Evolutionary conservation across 2,113 vertebrate genomes (phyloP).

Genomic region (Tinamus guttatus): DNA sequence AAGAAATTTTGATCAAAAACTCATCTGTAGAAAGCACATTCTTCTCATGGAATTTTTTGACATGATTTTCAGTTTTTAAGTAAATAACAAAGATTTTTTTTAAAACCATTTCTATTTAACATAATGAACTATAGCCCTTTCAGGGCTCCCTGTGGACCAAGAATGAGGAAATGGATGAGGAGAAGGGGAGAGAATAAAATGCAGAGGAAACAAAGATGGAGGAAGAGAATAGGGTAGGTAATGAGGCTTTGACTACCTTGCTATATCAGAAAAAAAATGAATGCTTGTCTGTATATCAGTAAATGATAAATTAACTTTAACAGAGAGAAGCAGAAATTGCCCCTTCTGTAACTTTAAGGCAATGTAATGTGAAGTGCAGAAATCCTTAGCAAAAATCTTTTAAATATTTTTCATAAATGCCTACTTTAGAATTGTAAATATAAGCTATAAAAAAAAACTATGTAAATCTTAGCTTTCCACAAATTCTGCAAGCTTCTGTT

Average conservation of each 20-base stretch:
- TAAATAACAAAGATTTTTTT: background rate
- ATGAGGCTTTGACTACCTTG: background rate
- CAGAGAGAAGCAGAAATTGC: background rate
- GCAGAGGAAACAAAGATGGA: background rate
- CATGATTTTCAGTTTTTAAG: background rate
- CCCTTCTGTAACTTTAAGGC: background rate
- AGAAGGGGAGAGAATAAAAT: background rate
- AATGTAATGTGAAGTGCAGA: background rate
- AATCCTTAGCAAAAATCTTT: background rate
- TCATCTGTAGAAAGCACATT: background rate
- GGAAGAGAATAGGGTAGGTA: background rate
- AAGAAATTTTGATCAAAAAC: background rate
- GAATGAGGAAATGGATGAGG: background rate
- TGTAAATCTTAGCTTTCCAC: background rate
- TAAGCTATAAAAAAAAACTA: background rate
- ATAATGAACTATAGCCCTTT: background rate
- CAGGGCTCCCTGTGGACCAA: background rate
- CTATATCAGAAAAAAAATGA: background rate
- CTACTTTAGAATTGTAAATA: background rate
- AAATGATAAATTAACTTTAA: background rate
- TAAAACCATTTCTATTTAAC: background rate
- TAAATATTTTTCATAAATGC: background rate
- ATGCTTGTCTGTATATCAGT: background rate
- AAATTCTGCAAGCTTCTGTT: background rate
- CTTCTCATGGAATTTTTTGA: background rate